Percentiles rank a stretch among this genome's conserved stretches.
phyloP scores from a whole-genome alignment of 1,140 invertebrate species.

The Trypoxylus dichotomus region DNA sequence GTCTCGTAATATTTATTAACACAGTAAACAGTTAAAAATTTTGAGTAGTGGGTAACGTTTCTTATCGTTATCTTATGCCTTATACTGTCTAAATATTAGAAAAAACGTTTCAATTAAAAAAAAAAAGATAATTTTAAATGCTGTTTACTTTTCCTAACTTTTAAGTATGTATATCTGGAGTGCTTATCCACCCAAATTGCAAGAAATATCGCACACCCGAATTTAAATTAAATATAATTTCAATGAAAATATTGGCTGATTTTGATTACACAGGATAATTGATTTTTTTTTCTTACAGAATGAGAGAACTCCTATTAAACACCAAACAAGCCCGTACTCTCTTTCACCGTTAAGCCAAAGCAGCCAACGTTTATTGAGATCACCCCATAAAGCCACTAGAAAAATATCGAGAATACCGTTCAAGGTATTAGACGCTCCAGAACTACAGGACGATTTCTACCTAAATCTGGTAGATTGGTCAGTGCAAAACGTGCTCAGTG shows the following conservation, averaged over 20 bases:
- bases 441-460: slow-evolving; percentile 99
- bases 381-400: slow-evolving; percentile 90
- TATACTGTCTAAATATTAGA: not conserved
- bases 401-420: slow-evolving; percentile 98
- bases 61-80: not conserved
- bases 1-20: no score
- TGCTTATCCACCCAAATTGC: no score
- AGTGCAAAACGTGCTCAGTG: slow-evolving; percentile 96
- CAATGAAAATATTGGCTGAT: not conserved
- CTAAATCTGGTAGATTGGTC: slow-evolving; percentile 99
- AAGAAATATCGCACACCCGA: no score
- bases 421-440: slow-evolving; percentile 97
- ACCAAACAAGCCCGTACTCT: slow-evolving; percentile 79
- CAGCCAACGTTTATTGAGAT: slow-evolving; percentile 91
- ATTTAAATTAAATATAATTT: no score
- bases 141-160: no score
- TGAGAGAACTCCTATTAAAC: slow-evolving; percentile 59
- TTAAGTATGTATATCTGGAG: no score
- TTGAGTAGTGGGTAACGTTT: not conserved
- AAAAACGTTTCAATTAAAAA: slow-evolving; percentile 2
- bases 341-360: slow-evolving; percentile 91
- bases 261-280: not conserved
- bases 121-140: not conserved
- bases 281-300: slow-evolving; percentile 56
- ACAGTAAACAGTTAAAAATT: not conserved